Evolutionary conservation across 1,140 invertebrate genomes (phyloP).

Genomic region (Drosophila nikananu): DNA sequence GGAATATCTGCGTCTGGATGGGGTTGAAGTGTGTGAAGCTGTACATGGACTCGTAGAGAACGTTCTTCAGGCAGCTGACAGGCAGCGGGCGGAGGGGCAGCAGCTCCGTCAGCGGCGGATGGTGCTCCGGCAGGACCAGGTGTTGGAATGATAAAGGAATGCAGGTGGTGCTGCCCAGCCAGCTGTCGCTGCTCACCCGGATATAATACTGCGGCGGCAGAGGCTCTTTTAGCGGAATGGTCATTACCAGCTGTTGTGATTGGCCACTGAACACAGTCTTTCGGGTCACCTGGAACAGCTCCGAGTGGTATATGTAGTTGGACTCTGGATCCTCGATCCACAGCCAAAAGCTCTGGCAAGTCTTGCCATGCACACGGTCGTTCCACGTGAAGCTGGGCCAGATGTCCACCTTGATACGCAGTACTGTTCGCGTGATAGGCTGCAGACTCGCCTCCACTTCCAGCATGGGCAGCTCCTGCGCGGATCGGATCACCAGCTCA

Average conservation of each 20-base stretch:
- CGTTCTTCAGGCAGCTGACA: constrained; percentile 92
- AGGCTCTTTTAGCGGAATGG: constrained; percentile 97
- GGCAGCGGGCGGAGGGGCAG: constrained; percentile 96
- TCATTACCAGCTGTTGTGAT: constrained; percentile 95
- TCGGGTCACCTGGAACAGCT: constrained; percentile 94
- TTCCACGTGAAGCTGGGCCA: constrained; percentile 96
- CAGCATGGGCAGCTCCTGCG: constrained; percentile 93
- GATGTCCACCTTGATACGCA: constrained; percentile 94
- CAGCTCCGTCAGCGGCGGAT: constrained; percentile 97
- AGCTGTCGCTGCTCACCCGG: constrained; percentile 94
- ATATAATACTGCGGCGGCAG: constrained; percentile 97
- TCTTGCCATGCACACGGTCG: constrained; percentile 94
- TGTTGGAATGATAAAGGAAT: constrained; percentile 94
- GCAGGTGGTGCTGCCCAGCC: constrained; percentile 93
- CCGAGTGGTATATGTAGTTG: constrained; percentile 98
- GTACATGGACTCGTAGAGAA: constrained; percentile 93
- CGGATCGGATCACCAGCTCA: constrained; percentile 92
- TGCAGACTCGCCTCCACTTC: constrained; percentile 94
- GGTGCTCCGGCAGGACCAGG: constrained; percentile 95
- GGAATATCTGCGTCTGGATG: constrained; percentile 99
- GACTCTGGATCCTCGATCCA: constrained; percentile 98
- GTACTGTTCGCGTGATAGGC: constrained; percentile 97
- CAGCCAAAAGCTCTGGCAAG: constrained; percentile 97
- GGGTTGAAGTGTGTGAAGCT: constrained; percentile 98
- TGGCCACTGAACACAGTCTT: constrained; percentile 91